Base-by-base conservation (phyloP, 2,797 vertebrate species). In the Karalla daura region DNA sequence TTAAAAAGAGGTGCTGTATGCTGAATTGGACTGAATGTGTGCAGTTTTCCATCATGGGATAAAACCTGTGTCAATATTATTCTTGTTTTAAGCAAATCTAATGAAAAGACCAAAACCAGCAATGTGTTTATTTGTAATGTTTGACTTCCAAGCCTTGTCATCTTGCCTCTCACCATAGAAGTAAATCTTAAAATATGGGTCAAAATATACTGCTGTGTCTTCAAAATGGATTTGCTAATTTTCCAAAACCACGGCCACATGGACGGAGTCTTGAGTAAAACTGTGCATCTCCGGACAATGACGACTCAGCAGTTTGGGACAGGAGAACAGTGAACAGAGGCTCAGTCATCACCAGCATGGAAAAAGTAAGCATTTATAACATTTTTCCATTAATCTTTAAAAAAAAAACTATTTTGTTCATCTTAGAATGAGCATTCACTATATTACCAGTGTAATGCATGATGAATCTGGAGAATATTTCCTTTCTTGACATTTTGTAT, bases 31-130 rank as follows among this genome's bases (percentile, higher is more conserved):
- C n/a, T n/a, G n/a, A n/a, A n/a, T 17, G 32, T 43, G 17, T 55
- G 20, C 23, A 25, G 28, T 39, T 56, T 20, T 18, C 47, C 0
- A 41, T 36, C 3, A 27, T 46, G 30, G 15, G 8, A 46, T 28
- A 27, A 18, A 11, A 30, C 9, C 30, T 36, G n/a, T 20, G 14
- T 40, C 25, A 5, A n/a, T 32, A 35, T 33, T 27, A 35, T 33
- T 36, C 10, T 33, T n/a, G 20, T 3, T 44, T 11, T 54, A 37
- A 54, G n/a, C 21, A 64, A 67, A 74, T 36, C 14, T 15, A 43
- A 53, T 65, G 14, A 49, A 50, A 64, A 58, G 33, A 58, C 11
- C 17, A 47, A 67, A 63, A 43, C 13, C 46, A 41, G 28, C 11
- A 33, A 18, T 36, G 13, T 40, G 15, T 33, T 37, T 24, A 3